These are phyloP conservation scores for Drosophila aff. DNA, from an alignment of 1,140 invertebrate genomes.

Conservation along the genomic window DNA sequence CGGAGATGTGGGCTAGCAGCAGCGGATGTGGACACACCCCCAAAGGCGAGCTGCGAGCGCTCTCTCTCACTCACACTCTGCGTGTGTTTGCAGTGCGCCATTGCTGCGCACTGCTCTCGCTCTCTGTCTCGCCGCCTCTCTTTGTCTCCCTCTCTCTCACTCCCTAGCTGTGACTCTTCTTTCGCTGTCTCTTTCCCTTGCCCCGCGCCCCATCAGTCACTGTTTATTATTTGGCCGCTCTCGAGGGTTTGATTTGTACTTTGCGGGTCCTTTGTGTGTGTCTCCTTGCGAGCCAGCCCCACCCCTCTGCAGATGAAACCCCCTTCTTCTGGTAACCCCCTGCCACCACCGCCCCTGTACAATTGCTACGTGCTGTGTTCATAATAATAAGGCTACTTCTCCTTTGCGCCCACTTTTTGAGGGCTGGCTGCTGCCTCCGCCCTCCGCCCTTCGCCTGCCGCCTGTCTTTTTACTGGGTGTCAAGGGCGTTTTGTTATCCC, in stretches of 20 bases:
- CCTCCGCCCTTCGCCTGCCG: background rate
- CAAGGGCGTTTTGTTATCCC: conserved; percentile 85
- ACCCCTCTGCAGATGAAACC: background rate
- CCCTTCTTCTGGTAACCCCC: conserved; percentile 2
- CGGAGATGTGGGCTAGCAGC: background rate
- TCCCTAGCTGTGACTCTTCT: conserved; percentile 7
- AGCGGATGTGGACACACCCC: conserved; percentile 63
- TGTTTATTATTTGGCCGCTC: conserved; percentile 75
- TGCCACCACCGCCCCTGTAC: conserved; percentile 15
- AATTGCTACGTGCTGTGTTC: conserved; percentile 79
- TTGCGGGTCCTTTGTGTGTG: conserved; percentile 54
- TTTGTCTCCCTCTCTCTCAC: conserved; percentile 12
- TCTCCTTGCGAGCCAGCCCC: conserved; percentile 48
- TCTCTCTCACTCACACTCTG: conserved; percentile 38
- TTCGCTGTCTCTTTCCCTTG: conserved; percentile 5
- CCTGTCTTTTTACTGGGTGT: conserved; percentile 83
- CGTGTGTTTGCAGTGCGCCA: conserved; percentile 71
- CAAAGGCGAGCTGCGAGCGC: conserved; percentile 42
- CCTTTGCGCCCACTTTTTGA: conserved; percentile 52
- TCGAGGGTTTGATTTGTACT: conserved; percentile 83
- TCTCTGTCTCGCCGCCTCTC: conserved; percentile 11
- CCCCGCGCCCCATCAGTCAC: conserved; percentile 12
- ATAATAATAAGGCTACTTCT: conserved; percentile 83
- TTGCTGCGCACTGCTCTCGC: conserved; percentile 53
- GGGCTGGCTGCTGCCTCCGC: conserved; percentile 59